Evolutionary conservation across 2,797 vertebrate species (phyloP), one percentile per base, ranked within the genome.

Genomic region (Acipenser ruthenus): DNA sequence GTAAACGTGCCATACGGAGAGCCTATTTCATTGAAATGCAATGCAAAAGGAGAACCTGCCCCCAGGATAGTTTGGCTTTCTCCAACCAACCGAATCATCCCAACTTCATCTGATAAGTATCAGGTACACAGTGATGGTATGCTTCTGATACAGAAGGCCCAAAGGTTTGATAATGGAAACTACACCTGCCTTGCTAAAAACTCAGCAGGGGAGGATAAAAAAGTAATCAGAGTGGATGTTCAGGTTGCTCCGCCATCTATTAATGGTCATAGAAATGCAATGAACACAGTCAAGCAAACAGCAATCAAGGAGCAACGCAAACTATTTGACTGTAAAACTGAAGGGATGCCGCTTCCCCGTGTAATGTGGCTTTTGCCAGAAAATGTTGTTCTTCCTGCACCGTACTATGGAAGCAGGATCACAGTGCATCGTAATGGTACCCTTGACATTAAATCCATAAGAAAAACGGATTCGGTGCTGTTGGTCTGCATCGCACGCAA

Each of bases 351-450:
- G 0, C 15, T 76, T 15, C 93, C 95, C 0, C 83, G 83, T 0
- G 70, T 95, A 10, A 74, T 93, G 63, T 98, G 96, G 96, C 88
- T 93, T 56, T 84, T 98, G 1, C 93, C 94, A 0, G 93, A 91
- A 71, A 93, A 94, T 10, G 80, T 94, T 6, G 81, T 95, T 6
- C 86, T 98, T 3, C 94, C 94, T 0, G 89, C 93, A 0, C 95
- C 95, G 0, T 95, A 95, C 80, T 81, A 85, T 10, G 92, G 95
- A 10, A 91, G 81, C 67, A 84, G 93, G 62, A 84, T 95, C 68
- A 86, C 88, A 0, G 92, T 97, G 49, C 93, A 95, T 66, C 82
- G 64, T 10, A 97, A 99, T 1, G 96, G 96, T 0, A 95, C 93
- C 0, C 69, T 99, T 77, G 95, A 97, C 66, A 92, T 99, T 59